Base-by-base conservation (phyloP, 2,888 invertebrate genomes). In the Pediacus dermestoides region DNA sequence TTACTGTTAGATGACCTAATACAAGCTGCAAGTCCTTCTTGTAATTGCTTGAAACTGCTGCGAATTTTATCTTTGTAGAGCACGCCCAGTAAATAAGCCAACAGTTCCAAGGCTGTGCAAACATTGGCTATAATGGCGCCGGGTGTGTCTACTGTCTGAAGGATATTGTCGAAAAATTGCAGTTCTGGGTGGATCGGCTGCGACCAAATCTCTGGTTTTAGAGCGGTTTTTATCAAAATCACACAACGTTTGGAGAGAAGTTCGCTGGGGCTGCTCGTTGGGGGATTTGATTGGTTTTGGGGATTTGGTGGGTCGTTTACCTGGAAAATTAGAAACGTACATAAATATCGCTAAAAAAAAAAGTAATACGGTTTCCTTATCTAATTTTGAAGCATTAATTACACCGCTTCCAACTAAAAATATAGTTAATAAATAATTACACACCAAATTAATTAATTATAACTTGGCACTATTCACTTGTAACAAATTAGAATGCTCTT, bases 141-240 rank as follows among this genome's bases (percentile, higher is more conserved):
- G 2, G 76, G 71, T 10, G 74, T 73, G 33, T 83, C 82, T 0
- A 82, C 77, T 16, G 76, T 76, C 30, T n/a, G 3, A n/a, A 73
- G 66, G 43, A 80, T 73, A 2, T 88, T 95, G 60, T 96, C 92
- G 34, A 93, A 76, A 85, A 93, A 95, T 0, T 78, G 80, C 0
- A 96, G 72, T 67, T 93, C 92, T 4, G 96, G 77, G 53, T 96
- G 95, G 50, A 89, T 87, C 2, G 85, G 84, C 42, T 92, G 90
- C 0, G 90, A 85, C 93, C 95, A 96, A 8, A 96, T 83, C 55
- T 94, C 94, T 0, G 93, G 89, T 56, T 90, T 88, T 53, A 97
- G 77, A 1, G 94, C 93, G 35, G 83, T 84, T 69, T 91, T 89
- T n/a, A 99, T 74, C 21, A 97, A 73, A 38, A 83, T 74, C 1